phyloP scores from a whole-genome alignment of 2,797 vertebrate genomes.

The Tragelaphus oryx region DNA sequence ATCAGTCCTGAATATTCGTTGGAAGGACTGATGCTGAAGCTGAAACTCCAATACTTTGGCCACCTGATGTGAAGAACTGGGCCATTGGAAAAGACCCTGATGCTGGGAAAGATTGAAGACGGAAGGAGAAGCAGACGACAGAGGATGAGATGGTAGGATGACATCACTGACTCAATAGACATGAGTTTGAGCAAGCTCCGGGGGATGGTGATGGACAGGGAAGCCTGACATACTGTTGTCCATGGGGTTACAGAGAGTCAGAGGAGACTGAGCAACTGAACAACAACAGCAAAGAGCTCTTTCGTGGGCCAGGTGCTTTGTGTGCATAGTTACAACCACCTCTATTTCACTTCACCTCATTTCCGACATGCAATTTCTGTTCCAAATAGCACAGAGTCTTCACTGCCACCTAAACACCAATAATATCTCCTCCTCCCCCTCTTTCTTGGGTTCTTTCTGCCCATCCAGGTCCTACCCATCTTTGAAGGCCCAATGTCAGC shows the following conservation, averaged over 20 bases:
- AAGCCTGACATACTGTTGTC: background rate
- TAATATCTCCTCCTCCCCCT: background rate
- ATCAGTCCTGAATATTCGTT: background rate
- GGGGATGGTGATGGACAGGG: background rate
- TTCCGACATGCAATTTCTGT: background rate
- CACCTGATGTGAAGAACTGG: background rate
- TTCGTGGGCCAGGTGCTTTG: background rate
- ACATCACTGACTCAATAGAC: background rate
- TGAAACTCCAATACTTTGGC: background rate
- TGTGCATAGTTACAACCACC: background rate
- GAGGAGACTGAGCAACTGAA: background rate
- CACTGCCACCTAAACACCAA: accelerated
- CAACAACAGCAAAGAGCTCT: background rate
- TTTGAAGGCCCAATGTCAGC: background rate
- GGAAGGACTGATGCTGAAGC: background rate
- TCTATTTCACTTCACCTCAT: background rate
- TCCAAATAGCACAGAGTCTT: background rate
- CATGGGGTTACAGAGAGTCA: background rate
- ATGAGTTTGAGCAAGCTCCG: background rate
- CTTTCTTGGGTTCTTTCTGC: background rate
- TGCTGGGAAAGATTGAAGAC: background rate
- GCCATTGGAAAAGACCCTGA: background rate
- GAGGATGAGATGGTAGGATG: background rate
- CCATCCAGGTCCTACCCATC: background rate
- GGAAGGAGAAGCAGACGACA: accelerated